Evolutionary conservation across 2,797 vertebrate genomes (phyloP), one percentile per base, ranked within the genome.

Genomic region (Anguilla anguilla): DNA sequence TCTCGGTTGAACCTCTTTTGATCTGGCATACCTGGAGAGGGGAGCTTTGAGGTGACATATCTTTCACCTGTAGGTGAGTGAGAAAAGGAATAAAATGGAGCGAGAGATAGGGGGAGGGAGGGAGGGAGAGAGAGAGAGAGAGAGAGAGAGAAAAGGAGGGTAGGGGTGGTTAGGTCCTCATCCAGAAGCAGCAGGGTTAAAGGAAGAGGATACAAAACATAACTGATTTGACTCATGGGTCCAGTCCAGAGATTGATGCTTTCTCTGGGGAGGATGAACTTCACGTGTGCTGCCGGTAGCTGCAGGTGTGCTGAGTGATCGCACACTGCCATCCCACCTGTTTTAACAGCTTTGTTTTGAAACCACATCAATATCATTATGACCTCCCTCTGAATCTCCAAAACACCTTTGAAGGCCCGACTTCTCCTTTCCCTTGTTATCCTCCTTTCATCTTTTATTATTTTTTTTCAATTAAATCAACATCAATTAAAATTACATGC

Each of bases 41-140:
- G 85, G 90, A 88, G 88, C 93, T 94, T 94, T 94, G 93, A 94
- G 91, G 91, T 93, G 91, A 88, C 87, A 86, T 83, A 86, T 77
- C 89, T 92, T 91, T 93, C 89, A 94, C 92, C 93, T 89, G 89
- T 87, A 91, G 93, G 91, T 90, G 64, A 85, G 87, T 28, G 69
- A 49, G 59, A 83, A 84, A 51, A 55, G 82, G 13, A 31, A 46
- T 88, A 84, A 86, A 82, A 46, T 77, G 13, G 43, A 55, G 53
- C 61, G 57, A 84, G 86, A 91, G 89, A 51, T 61, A 59, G 31
- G 88, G 17, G 81, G 64, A 88, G 88, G 53, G 87, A 67, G 87
- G 83, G 87, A 87, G 84, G 67, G 84, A 57, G 28, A 55, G 39
- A 85, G 81, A 87, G 85, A 46, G 88, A 69, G 84, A 89, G 86